Evolutionary conservation across 2,888 invertebrate species (phyloP), one percentile per base, ranked within the genome.

Genomic region (Apodemia mormo): DNA sequence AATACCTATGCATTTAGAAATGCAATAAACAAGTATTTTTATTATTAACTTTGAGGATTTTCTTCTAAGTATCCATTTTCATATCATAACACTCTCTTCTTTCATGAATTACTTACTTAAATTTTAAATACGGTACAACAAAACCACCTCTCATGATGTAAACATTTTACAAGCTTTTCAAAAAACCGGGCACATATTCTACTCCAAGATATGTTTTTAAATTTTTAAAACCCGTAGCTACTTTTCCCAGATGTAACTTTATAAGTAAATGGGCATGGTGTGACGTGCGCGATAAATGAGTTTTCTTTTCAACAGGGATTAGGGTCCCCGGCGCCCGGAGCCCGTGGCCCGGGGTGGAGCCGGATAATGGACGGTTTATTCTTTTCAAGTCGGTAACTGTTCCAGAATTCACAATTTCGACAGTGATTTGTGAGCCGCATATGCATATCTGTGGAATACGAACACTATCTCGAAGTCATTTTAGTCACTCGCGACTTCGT

Each of bases 271-370:
- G 33, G 33, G 33, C 29, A 4, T 9, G 30, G 58, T 6, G 4
- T 58, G 61, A 37, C 61, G 33, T 37, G 61, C 33, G 61, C 37
- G 83, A 85, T 85, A 84, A 88, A 87, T 82, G 86, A 82, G 77
- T 82, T 81, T 84, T 83, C 85, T 86, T 88, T 87, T 79, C 81
- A 85, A 83, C 80, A 79, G 73, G 83, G 85, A 85, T 87, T 82
- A 85, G 73, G 78, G 74, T 68, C 22, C 33, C 14, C 30, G 29
- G 65, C 7, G 14, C 37, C 33, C 8, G 10, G n/a, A 5, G 10
- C 49, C 49, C 33, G 33, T 7, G 7, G 14, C 0, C 58, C 37
- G 5, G 54, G 14, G 22, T 37, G 74, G 74, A 76, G 76, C 78
- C 76, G 74, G 71, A 72, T 74, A 75, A 76, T 73, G 73, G 71